A percentile compares a stretch with the other conserved stretches of the same genome.
Evolutionary conservation across 2,888 invertebrate species (phyloP).

Genomic region (Leptinotarsa peninsularis): DNA sequence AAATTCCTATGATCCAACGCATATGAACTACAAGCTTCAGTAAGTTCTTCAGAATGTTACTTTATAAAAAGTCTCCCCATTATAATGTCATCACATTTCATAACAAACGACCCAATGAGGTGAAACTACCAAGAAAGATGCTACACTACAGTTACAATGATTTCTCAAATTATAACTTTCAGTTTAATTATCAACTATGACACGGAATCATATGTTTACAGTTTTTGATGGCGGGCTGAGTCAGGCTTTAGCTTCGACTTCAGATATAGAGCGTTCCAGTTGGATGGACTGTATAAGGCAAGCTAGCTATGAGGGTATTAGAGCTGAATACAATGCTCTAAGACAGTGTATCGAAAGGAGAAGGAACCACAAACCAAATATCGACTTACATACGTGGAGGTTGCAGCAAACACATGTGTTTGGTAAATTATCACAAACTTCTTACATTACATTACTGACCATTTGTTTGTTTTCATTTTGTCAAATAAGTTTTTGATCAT

Average conservation of each 20-base stretch:
- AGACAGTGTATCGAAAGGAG: constrained; percentile 72
- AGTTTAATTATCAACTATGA: too few relatives aligned
- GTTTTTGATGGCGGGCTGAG: constrained; percentile 87
- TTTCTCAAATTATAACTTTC: neutral
- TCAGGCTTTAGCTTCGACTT: constrained; percentile 83
- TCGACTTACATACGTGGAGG: constrained; percentile 79
- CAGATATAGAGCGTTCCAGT: constrained; percentile 83
- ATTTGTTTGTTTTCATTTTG: neutral
- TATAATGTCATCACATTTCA: too few relatives aligned
- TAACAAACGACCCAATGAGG: too few relatives aligned
- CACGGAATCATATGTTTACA: constrained; percentile 57
- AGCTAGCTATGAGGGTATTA: constrained; percentile 86
- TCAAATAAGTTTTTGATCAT: constrained; percentile 1
- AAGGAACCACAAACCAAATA: constrained; percentile 72
- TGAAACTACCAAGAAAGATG: too few relatives aligned
- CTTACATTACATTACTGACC: neutral
- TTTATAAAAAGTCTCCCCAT: too few relatives aligned
- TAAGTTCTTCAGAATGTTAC: too few relatives aligned
- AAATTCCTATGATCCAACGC: too few relatives aligned
- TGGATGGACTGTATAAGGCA: constrained; percentile 89
- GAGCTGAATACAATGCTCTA: constrained; percentile 77
- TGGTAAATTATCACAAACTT: constrained; percentile 67
- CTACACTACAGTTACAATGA: neutral
- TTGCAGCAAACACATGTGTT: constrained; percentile 76
- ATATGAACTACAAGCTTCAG: too few relatives aligned